Percentiles rank a stretch among this genome's conserved stretches.
Conservation (phyloP, 2,888 invertebrate species). For the Eupelmus urozonus region DNA sequence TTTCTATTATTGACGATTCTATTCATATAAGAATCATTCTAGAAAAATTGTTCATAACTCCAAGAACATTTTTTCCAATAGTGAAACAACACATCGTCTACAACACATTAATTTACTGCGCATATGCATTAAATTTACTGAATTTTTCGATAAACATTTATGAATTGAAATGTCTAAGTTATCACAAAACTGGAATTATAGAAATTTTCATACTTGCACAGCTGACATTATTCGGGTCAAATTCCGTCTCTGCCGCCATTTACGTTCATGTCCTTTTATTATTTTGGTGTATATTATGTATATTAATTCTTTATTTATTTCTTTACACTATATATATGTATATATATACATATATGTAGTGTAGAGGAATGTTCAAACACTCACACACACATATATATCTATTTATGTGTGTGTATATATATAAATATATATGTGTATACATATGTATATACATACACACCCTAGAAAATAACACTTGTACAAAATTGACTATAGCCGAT, state of each 20-base stretch:
- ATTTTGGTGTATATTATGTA: slow-evolving; percentile 37
- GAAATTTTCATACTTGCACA: slow-evolving; percentile 8
- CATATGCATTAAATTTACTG: not conserved
- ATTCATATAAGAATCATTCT: too few relatives aligned
- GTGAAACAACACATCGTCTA: not conserved
- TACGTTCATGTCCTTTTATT: slow-evolving; percentile 10
- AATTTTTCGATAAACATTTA: slow-evolving; percentile 7
- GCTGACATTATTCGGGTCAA: slow-evolving; percentile 14
- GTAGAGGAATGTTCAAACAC: too few relatives aligned
- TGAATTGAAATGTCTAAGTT: slow-evolving; percentile 8
- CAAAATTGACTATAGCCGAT: slow-evolving; percentile 76
- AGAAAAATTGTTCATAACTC: not conserved
- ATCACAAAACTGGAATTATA: not conserved
- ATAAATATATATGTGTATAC: slow-evolving; percentile 48
- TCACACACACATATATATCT: slow-evolving; percentile 61
- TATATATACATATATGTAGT: slow-evolving; percentile 65
- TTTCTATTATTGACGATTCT: too few relatives aligned
- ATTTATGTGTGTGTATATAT: slow-evolving; percentile 60
- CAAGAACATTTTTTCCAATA: not conserved
- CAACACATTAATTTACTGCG: slow-evolving; percentile 14
- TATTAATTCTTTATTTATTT: slow-evolving; percentile 43
- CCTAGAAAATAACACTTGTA: slow-evolving; percentile 75
- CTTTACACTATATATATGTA: slow-evolving; percentile 67
- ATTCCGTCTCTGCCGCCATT: slow-evolving; percentile 1
- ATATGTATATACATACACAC: slow-evolving; percentile 61